phyloP scores from a whole-genome alignment of 2,888 invertebrate species.

The Melanostoma mellinum region DNA sequence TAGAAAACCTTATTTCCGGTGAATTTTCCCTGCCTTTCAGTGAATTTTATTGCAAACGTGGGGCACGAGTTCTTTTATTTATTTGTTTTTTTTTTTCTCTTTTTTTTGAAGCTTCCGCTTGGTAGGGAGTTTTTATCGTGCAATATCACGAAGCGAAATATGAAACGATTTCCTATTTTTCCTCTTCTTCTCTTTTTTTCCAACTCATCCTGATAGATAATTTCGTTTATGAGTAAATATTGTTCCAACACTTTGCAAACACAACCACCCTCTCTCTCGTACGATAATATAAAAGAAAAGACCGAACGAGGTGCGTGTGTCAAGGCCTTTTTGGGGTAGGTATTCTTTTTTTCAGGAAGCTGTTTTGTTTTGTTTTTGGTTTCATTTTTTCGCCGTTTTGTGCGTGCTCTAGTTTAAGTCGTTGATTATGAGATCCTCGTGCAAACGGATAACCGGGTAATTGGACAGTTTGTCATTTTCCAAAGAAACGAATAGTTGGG shows the following conservation, averaged over 20 bases:
- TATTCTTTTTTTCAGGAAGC: not conserved
- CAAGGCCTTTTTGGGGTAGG: conserved; percentile 6
- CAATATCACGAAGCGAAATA: conserved; percentile 45
- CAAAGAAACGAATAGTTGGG: conserved; percentile 10
- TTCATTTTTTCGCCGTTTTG: not conserved
- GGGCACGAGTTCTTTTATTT: not conserved
- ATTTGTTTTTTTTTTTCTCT: conserved; percentile 2
- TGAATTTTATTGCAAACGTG: conserved; percentile 38
- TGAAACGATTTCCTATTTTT: conserved; percentile 33
- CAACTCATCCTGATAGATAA: conserved; percentile 34
- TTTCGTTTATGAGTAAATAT: conserved; percentile 67
- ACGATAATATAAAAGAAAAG: not conserved
- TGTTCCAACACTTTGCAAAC: conserved; percentile 56
- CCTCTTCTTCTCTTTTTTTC: conserved; percentile 4
- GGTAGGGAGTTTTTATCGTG: conserved; percentile 32
- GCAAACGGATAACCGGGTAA: conserved; percentile 39
- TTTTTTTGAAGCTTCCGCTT: not conserved
- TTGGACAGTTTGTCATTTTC: conserved; percentile 58
- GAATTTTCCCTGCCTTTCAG: conserved; percentile 13
- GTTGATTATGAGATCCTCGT: conserved; percentile 54
- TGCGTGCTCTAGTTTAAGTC: conserved; percentile 38
- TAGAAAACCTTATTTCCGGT: conserved; percentile 28
- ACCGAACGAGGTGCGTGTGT: conserved; percentile 1
- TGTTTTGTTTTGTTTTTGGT: conserved; percentile 15
- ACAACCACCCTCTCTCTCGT: conserved; percentile 8